Conservation (phyloP, 2,888 invertebrate genomes). For the Heliconius charithonia region DNA sequence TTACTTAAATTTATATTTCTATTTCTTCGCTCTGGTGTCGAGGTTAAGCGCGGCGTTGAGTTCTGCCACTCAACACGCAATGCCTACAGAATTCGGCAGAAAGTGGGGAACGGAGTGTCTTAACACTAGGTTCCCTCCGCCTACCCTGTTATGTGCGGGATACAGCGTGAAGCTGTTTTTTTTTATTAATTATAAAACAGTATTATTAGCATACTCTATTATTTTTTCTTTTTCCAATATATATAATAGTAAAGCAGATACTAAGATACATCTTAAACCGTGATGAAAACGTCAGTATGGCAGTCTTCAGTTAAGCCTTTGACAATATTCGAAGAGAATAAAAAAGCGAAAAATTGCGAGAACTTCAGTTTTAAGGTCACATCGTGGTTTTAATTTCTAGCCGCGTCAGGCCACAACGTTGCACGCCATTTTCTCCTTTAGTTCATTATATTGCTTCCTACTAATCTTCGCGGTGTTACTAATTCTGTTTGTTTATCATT, state of each 20-base stretch:
- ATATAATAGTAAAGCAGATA: not conserved
- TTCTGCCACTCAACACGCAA: too few relatives aligned
- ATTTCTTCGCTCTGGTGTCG: too few relatives aligned
- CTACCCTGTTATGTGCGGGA: too few relatives aligned
- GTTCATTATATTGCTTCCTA: slow-evolving; percentile 9
- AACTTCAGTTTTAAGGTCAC: slow-evolving; percentile 24
- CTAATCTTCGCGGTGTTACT: not conserved
- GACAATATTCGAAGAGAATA: slow-evolving; percentile 22
- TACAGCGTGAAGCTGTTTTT: too few relatives aligned
- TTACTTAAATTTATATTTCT: too few relatives aligned
- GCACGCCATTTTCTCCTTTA: slow-evolving; percentile 17
- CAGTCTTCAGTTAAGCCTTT: not conserved
- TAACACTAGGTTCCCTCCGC: too few relatives aligned
- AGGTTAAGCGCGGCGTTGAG: too few relatives aligned
- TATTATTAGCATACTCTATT: too few relatives aligned
- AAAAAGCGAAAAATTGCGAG: slow-evolving; percentile 33
- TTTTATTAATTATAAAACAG: too few relatives aligned
- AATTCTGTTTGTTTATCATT: slow-evolving; percentile 6
- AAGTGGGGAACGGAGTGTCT: too few relatives aligned
- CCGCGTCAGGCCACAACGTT: not conserved
- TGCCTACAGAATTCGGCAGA: too few relatives aligned
- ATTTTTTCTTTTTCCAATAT: not conserved
- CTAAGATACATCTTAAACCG: not conserved
- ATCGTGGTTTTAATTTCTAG: slow-evolving; percentile 15
- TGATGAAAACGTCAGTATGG: not conserved